Percentiles rank a stretch among this genome's conserved stretches.
These are phyloP conservation scores for Boloria euphrosyne DNA, from an alignment of 2,888 invertebrate species.

Conservation along the genomic window DNA sequence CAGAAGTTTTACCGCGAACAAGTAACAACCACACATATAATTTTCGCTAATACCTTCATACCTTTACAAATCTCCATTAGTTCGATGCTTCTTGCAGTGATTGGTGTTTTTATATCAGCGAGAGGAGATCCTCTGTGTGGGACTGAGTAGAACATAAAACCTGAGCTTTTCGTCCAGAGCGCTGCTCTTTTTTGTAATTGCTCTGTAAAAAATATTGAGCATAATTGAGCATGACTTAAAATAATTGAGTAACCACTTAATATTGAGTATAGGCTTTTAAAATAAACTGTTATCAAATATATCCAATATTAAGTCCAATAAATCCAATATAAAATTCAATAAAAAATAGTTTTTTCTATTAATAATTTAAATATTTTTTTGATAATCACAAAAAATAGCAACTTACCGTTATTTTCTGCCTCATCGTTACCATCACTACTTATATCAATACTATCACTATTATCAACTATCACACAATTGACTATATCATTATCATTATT, in stretches of 20 bases:
- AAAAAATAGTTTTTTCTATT: too few species aligned
- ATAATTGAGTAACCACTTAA: too few species aligned
- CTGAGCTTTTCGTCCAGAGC: slow-evolving; percentile 82
- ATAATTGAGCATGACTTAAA: neutral
- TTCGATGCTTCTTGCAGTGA: slow-evolving; percentile 89
- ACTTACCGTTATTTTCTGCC: slow-evolving; percentile 51
- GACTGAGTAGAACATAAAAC: slow-evolving; percentile 92
- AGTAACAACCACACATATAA: neutral
- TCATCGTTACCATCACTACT: slow-evolving; percentile 29
- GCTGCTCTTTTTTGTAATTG: slow-evolving; percentile 54
- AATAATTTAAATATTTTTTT: too few species aligned
- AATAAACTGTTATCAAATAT: too few species aligned
- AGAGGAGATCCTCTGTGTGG: slow-evolving; percentile 92
- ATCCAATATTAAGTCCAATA: too few species aligned
- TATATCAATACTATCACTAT: slow-evolving; percentile 21
- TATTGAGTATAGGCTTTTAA: too few species aligned
- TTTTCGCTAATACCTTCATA: too few species aligned
- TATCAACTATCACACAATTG: slow-evolving; percentile 15
- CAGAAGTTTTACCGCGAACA: too few species aligned
- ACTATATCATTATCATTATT: slow-evolving; percentile 20
- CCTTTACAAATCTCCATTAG: slow-evolving; percentile 90
- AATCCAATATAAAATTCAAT: too few species aligned
- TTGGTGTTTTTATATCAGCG: slow-evolving; percentile 87
- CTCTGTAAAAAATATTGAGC: neutral
- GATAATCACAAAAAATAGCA: neutral